Percentiles rank a stretch among this genome's conserved stretches.
phyloP scores from a whole-genome alignment of 2,888 invertebrate genomes.

The Achlya flavicornis region DNA sequence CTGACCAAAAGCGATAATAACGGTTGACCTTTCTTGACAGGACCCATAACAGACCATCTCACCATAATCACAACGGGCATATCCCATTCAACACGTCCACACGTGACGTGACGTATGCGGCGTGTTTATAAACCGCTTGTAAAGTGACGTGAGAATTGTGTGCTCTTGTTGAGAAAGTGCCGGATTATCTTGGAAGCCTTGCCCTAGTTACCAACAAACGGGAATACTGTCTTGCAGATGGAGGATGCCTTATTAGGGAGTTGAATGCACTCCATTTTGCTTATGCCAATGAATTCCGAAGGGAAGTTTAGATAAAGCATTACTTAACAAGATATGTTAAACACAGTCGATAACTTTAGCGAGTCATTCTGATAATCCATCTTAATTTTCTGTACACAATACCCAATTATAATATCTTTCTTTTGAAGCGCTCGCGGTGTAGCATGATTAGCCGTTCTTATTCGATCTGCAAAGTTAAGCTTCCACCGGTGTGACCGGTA shows the following conservation, averaged over 20 bases:
- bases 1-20: neutral
- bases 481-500: no score
- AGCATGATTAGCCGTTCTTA: no score
- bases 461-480: no score
- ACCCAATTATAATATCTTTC: no score
- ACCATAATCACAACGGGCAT: constrained; percentile 6
- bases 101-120: neutral
- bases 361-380: neutral
- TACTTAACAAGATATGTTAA: neutral
- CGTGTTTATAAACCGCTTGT: neutral
- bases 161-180: constrained; percentile 1
- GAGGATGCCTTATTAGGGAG: neutral
- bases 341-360: neutral
- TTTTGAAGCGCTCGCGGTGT: no score
- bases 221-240: neutral
- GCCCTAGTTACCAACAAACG: constrained; percentile 3
- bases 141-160: neutral
- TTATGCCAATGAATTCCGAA: neutral
- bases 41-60: neutral
- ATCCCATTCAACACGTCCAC: neutral
- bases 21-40: neutral
- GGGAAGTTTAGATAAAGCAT: no score
- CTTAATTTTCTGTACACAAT: no score
- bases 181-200: constrained; percentile 11
- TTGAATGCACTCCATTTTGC: neutral